Evolutionary conservation across 2,888 invertebrate genomes (phyloP).

Genomic region (Pristionchus fissidentatus): DNA sequence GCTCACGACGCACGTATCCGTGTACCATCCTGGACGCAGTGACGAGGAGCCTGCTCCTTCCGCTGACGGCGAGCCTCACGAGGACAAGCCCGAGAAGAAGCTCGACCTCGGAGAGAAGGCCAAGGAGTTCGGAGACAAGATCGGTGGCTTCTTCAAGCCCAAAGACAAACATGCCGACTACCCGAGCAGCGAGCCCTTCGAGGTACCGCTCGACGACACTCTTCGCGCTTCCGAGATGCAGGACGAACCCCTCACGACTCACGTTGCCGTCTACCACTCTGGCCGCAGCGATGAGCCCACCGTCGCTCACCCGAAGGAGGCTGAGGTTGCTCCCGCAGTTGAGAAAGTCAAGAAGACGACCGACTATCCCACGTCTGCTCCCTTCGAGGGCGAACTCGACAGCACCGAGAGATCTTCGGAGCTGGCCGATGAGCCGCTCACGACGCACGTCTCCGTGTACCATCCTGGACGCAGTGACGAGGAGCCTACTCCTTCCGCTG

Average conservation of each 20-base stretch:
- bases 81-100: constrained; percentile 4
- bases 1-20: neutral
- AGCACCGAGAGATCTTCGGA: neutral
- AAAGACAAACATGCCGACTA: constrained; percentile 10
- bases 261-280: neutral
- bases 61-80: neutral
- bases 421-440: neutral
- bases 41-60: neutral
- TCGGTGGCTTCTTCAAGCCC: neutral
- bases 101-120: constrained; percentile 16
- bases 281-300: neutral
- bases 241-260: neutral
- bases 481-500: neutral
- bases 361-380: neutral
- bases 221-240: neutral
- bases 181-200: neutral
- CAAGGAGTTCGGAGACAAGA: constrained; percentile 7
- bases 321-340: neutral
- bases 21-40: neutral
- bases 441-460: neutral
- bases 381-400: constrained; percentile 10
- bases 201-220: neutral
- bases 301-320: neutral
- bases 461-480: neutral
- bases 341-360: neutral